Evolutionary conservation across 2,113 vertebrate genomes (phyloP), one percentile per base, ranked within the genome.

Genomic region (Lycaon pictus): DNA sequence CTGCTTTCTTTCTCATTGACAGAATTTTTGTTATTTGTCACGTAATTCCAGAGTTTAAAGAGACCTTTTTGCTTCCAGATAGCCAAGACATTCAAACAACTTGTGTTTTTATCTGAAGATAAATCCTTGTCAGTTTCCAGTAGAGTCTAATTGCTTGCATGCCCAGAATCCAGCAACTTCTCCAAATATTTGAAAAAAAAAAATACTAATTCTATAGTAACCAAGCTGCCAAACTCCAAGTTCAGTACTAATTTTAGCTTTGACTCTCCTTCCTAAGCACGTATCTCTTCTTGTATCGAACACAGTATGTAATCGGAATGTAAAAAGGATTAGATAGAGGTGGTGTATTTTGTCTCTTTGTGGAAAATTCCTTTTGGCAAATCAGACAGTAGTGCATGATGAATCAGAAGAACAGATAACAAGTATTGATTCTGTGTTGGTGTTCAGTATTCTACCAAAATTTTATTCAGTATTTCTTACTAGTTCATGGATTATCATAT

Each of bases 41-140:
- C 10, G 51, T 72, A 79, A 72, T 94, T 93, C 19, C 43, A 89
- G 71, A 63, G 23, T 88, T 88, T 80, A 63, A 76, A 60, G 48
- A 94, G n/a, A 94, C 3, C 5, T 77, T 69, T 93, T 90, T 93
- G 29, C 95, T 93, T 87, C 67, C 27, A 90, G 16, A n/a, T 60
- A 29, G 43, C 37, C 62, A 96, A 93, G 23, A 69, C 5, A 62
- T 35, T 94, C 27, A 72, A 82, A 88, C 22, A 62, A 67, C 7
- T 60, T 93, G n/a, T 58, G 17, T 79, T 96, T 96, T 92, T 51
- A 63, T 65, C 85, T 90, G 72, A 83, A 89, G 23, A 48, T 25
- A 17, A 35, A n/a, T 22, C 60, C 82, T 80, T 72, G 22, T 90
- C 56, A 51, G 19, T 94, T 91, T 51, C 29, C 22, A 51, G 16